Evolutionary conservation across 1,140 invertebrate genomes (phyloP), one percentile per base, ranked within the genome.

Genomic region (Neuroterus valhalla): DNA sequence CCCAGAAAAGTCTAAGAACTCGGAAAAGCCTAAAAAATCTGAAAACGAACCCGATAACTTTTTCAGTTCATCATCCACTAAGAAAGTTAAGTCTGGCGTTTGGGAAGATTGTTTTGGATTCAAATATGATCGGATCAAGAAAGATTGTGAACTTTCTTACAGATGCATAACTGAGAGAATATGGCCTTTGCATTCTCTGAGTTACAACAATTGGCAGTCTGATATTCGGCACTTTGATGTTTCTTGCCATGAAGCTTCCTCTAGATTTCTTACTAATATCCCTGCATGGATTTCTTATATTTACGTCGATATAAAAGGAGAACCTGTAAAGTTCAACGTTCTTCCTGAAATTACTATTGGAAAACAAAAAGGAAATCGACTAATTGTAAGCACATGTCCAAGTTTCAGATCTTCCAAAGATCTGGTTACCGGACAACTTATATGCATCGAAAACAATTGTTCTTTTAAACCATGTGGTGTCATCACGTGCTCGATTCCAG

Each of bases 141-240:
- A 62, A 38, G 21, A 62, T 1, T 3, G 14, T 2, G 12, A 62
- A 62, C 14, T 1, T 26, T 62, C 21, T 15, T 62, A 62, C n/a
- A 62, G 55, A 62, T 62, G 55, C 31, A 15, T 26, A 23, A 62
- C 55, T 15, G n/a, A 23, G 6, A 62, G 31, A 62, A 31, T 62
- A 62, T 62, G 55, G 55, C 55, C 55, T 15, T n/a, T 62, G 23
- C 55, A 62, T n/a, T 31, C 55, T 14, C n/a, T 62, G 23, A 31
- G 21, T 62, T 31, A n/a, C n/a, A 62, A 62, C 2, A 62, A 31
- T 62, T 12, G 23, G 0, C 26, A 31, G 55, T n/a, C 23, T 6
- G 14, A 31, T n/a, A 62, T 62, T 15, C 26, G 21, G 31, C 11
- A 62, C 31, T 62, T 62, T 23, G 23, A 62, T 31, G 55, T 62